phyloP scores from a whole-genome alignment of 2,888 invertebrate genomes.

The Apamea anceps region DNA sequence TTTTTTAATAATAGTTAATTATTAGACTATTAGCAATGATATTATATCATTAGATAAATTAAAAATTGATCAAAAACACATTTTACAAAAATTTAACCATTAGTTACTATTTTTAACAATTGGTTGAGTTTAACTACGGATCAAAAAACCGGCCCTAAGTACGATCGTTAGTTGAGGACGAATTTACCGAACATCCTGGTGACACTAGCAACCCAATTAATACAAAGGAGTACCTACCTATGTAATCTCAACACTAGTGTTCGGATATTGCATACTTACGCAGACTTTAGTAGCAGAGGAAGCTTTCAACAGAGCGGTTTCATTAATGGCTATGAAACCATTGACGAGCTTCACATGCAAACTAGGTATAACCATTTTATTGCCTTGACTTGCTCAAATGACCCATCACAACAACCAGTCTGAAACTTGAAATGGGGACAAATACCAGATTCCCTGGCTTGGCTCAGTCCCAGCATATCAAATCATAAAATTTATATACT shows the following conservation, averaged over 20 bases:
- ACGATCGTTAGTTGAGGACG: background rate
- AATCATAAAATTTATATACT: background rate
- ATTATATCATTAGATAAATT: too few species aligned
- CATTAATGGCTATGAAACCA: background rate
- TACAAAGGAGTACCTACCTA: background rate
- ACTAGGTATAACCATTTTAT: slow-evolving; percentile 8
- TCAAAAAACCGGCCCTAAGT: background rate
- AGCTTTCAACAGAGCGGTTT: background rate
- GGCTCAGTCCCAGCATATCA: background rate
- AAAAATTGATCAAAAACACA: too few species aligned
- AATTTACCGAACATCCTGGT: background rate
- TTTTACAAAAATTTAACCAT: too few species aligned
- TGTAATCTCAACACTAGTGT: background rate
- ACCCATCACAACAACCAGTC: background rate
- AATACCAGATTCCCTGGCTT: slow-evolving; percentile 2
- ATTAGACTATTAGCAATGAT: too few species aligned
- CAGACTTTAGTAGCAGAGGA: background rate
- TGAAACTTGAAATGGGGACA: slow-evolving; percentile 16
- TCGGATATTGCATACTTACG: background rate
- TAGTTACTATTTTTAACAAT: too few species aligned
- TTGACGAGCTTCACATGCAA: slow-evolving; percentile 2
- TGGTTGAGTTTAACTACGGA: too few species aligned
- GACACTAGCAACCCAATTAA: background rate
- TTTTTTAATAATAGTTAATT: too few species aligned
- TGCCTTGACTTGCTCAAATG: slow-evolving; percentile 2